These are phyloP conservation scores for Mactromeris polynyma DNA, from an alignment of 2,888 invertebrate genomes.

Conservation along the genomic window DNA sequence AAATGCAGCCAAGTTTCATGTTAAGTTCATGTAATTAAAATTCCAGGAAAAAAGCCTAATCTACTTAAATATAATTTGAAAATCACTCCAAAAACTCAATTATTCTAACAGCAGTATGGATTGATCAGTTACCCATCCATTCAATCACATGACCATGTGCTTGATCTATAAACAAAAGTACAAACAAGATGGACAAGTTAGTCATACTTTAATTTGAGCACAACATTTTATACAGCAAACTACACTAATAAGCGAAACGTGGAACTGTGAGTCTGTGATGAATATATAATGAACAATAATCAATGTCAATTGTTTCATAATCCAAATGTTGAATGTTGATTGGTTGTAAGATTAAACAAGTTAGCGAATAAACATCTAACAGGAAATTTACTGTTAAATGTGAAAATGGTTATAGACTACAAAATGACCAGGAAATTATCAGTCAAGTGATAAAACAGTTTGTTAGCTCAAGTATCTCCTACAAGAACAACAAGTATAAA, in stretches of 20 bases:
- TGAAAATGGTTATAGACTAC: neutral
- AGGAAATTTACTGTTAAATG: neutral
- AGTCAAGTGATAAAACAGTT: neutral
- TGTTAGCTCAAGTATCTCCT: neutral
- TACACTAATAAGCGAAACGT: neutral
- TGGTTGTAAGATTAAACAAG: neutral
- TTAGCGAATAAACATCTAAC: neutral
- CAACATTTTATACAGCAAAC: constrained; percentile 11
- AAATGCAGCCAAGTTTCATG: no score
- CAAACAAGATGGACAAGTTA: neutral
- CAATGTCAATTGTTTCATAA: neutral
- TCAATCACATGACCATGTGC: neutral
- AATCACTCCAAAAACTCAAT: no score
- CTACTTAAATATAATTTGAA: no score
- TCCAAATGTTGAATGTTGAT: neutral
- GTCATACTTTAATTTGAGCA: neutral
- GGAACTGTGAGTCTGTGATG: neutral
- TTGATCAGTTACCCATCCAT: neutral
- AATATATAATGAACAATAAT: neutral
- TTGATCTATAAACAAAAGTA: neutral
- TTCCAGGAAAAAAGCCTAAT: no score
- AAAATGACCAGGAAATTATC: neutral
- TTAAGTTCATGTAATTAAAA: no score
- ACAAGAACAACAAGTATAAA: neutral
- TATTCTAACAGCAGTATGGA: no score